phyloP scores from a whole-genome alignment of 23 tunicate genomes.

The Halocynthia roretzi region DNA sequence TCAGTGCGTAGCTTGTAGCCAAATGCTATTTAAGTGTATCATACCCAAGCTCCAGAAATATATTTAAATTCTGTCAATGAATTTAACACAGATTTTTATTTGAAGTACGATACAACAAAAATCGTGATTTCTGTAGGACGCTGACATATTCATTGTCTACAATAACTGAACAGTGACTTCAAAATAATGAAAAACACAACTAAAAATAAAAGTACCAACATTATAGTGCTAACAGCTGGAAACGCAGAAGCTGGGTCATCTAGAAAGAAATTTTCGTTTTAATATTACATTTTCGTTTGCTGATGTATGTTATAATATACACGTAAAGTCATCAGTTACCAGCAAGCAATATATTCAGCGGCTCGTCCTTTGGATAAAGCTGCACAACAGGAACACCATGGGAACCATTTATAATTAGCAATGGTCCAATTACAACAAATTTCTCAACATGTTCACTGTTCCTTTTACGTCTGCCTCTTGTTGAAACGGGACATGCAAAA shows the following conservation, averaged over 20 bases:
- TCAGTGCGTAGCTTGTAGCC: too few relatives aligned
- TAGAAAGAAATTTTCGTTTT: neutral
- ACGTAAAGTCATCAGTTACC: neutral
- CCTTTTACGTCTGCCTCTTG: neutral
- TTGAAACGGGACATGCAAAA: neutral
- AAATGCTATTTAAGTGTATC: too few relatives aligned
- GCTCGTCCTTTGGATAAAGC: neutral
- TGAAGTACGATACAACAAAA: too few relatives aligned
- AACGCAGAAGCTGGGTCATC: neutral
- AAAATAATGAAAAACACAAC: neutral
- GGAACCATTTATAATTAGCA: constrained; percentile 5
- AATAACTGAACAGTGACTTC: too few relatives aligned
- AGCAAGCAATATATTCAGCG: constrained; percentile 1
- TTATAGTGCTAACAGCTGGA: constrained; percentile 6
- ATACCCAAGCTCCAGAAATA: too few relatives aligned
- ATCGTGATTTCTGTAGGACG: too few relatives aligned
- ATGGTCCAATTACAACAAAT: neutral
- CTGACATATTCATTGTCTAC: too few relatives aligned
- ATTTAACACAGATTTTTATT: too few relatives aligned
- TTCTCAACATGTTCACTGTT: neutral
- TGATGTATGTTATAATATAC: neutral
- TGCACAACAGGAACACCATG: neutral
- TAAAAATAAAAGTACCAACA: neutral
- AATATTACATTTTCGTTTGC: neutral
- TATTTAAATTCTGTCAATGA: too few relatives aligned